Percentiles rank a stretch among this genome's conserved stretches.
These are phyloP conservation scores for Adelosebastes latens DNA, from an alignment of 2,797 vertebrate species.

Conservation along the genomic window DNA sequence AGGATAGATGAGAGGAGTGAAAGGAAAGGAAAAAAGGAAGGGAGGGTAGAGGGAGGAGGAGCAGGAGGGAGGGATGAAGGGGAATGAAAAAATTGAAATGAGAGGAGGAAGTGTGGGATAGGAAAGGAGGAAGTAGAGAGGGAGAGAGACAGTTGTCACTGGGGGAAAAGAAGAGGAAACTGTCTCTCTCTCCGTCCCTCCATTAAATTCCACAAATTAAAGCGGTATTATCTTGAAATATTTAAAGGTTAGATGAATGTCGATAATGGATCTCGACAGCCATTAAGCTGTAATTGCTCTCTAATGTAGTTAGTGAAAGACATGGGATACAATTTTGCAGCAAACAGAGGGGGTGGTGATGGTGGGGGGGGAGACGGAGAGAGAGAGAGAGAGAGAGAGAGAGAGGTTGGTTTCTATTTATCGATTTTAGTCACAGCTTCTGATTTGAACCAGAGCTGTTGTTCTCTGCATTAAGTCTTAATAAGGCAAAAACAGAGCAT, in stretches of 20 bases:
- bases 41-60: neutral
- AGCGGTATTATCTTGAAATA: slow-evolving; percentile 93
- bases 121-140: neutral
- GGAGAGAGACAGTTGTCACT: slow-evolving; percentile 4
- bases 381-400: neutral
- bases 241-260: slow-evolving; percentile 96
- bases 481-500: slow-evolving; percentile 53
- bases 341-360: slow-evolving; percentile 77
- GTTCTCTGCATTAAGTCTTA: slow-evolving; percentile 57
- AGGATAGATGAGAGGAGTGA: neutral
- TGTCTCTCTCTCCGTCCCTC: slow-evolving; percentile 75
- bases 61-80: neutral
- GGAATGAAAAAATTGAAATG: neutral
- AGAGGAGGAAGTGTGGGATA: neutral
- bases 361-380: neutral
- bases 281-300: slow-evolving; percentile 95
- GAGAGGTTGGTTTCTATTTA: neutral
- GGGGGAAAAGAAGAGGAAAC: slow-evolving; percentile 4
- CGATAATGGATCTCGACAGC: slow-evolving; percentile 93
- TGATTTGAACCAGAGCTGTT: slow-evolving; percentile 61
- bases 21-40: neutral
- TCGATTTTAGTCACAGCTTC: slow-evolving; percentile 14
- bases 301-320: slow-evolving; percentile 92
- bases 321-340: slow-evolving; percentile 89
- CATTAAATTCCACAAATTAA: slow-evolving; percentile 93